Conservation (phyloP, 2,797 vertebrate species). For the Octomys mimax region DNA sequence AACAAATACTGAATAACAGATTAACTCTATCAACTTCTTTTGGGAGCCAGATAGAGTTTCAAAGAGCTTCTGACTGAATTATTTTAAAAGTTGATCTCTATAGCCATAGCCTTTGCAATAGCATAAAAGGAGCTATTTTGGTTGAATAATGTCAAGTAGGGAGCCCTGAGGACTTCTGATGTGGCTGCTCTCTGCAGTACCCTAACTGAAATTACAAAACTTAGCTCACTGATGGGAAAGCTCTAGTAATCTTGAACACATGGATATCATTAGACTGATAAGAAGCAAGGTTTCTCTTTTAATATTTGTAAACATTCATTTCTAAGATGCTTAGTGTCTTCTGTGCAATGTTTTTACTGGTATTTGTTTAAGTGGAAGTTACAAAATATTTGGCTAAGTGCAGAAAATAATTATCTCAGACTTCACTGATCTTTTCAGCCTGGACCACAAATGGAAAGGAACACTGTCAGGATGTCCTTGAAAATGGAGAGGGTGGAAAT, state of each 20-base stretch:
- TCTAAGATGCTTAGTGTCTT: neutral
- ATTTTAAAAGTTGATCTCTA: neutral
- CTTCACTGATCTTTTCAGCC: neutral
- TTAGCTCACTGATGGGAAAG: neutral
- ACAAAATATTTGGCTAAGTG: constrained; percentile 2
- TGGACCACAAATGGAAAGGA: constrained; percentile 3
- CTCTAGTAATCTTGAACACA: neutral
- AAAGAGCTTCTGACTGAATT: neutral
- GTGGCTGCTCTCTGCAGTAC: neutral
- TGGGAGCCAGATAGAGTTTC: neutral
- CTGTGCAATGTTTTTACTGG: neutral
- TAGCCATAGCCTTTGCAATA: neutral
- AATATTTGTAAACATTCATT: neutral
- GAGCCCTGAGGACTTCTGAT: neutral
- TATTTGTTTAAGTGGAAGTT: constrained; percentile 58
- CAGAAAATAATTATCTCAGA: constrained; percentile 23
- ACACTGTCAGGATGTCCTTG: neutral
- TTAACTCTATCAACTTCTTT: neutral
- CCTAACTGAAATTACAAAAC: neutral
- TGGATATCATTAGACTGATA: neutral
- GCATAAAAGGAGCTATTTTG: neutral
- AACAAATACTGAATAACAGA: neutral
- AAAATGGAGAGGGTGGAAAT: neutral
- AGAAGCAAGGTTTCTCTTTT: neutral
- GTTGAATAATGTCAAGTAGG: neutral